These are phyloP conservation scores for Lithobates pipiens DNA, from an alignment of 2,797 vertebrate species.

Conservation along the genomic window DNA sequence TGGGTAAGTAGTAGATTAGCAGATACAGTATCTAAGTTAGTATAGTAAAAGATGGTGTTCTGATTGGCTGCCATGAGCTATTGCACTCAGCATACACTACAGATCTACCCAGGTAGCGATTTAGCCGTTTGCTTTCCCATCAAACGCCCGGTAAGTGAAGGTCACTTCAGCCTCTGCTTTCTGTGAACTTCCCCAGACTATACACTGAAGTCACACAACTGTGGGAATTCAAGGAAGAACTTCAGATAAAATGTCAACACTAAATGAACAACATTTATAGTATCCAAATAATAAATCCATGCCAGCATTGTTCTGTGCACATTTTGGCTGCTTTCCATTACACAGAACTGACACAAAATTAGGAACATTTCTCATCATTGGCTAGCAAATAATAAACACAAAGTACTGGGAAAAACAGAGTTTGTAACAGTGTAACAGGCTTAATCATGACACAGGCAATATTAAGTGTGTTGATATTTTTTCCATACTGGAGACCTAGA, in stretches of 20 bases:
- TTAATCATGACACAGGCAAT: no score
- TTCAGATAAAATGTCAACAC: slow-evolving; percentile 51
- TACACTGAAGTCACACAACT: background rate
- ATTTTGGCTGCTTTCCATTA: slow-evolving; percentile 37
- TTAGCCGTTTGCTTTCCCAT: no score
- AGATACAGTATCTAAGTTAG: no score
- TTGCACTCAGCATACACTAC: no score
- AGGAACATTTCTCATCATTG: slow-evolving; percentile 25
- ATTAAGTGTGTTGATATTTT: no score
- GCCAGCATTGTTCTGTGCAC: slow-evolving; percentile 59
- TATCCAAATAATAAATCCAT: slow-evolving; percentile 47
- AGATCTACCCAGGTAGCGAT: no score
- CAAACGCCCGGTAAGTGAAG: background rate
- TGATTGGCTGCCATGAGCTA: no score
- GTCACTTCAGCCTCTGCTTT: background rate
- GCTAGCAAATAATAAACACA: slow-evolving; percentile 15
- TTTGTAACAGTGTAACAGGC: no score
- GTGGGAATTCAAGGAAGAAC: slow-evolving; percentile 34
- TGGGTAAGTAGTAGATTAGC: no score
- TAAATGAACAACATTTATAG: slow-evolving; percentile 49
- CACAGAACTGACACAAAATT: slow-evolving; percentile 2
- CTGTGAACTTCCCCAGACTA: background rate
- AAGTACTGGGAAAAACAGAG: no score
- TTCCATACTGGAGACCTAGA: no score
- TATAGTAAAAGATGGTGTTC: no score